These are phyloP conservation scores for Sminthurides aquaticus DNA, from an alignment of 2,888 invertebrate species.

Conservation along the genomic window DNA sequence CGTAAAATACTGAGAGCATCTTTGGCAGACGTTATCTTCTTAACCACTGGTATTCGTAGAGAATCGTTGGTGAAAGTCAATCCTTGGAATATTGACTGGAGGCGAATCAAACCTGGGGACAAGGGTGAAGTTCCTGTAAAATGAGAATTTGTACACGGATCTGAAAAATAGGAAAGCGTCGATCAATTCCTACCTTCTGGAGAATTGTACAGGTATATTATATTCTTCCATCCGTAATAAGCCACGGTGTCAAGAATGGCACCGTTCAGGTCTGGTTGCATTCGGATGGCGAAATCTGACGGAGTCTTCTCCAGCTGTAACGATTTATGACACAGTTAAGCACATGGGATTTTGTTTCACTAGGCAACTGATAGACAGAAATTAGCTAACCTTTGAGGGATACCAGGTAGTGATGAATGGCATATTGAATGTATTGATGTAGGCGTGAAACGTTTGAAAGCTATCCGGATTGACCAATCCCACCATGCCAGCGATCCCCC, in stretches of 20 bases:
- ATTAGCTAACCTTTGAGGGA: conserved; percentile 50
- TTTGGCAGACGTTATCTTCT: conserved; percentile 74
- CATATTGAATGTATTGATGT: conserved; percentile 91
- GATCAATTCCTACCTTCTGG: conserved; percentile 66
- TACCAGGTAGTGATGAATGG: conserved; percentile 91
- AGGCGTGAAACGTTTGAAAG: conserved; percentile 86
- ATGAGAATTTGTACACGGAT: not conserved
- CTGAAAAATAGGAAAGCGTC: too few species aligned
- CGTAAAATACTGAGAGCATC: conserved; percentile 82
- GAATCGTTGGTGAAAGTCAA: conserved; percentile 74
- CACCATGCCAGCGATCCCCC: conserved; percentile 82
- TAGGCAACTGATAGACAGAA: too few species aligned
- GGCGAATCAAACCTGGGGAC: conserved; percentile 76
- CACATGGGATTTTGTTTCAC: too few species aligned
- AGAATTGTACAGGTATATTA: conserved; percentile 83
- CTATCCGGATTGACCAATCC: conserved; percentile 87
- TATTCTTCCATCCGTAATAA: conserved; percentile 81
- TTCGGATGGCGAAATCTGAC: conserved; percentile 75
- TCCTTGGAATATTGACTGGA: conserved; percentile 87
- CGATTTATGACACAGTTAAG: too few species aligned
- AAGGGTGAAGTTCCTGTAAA: too few species aligned
- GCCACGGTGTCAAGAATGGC: conserved; percentile 90
- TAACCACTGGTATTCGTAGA: conserved; percentile 77
- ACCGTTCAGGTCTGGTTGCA: conserved; percentile 90
- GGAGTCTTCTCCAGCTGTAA: conserved; percentile 9